These are phyloP conservation scores for Eristalinus sepulchralis DNA, from an alignment of 2,888 invertebrate species.

Conservation along the genomic window DNA sequence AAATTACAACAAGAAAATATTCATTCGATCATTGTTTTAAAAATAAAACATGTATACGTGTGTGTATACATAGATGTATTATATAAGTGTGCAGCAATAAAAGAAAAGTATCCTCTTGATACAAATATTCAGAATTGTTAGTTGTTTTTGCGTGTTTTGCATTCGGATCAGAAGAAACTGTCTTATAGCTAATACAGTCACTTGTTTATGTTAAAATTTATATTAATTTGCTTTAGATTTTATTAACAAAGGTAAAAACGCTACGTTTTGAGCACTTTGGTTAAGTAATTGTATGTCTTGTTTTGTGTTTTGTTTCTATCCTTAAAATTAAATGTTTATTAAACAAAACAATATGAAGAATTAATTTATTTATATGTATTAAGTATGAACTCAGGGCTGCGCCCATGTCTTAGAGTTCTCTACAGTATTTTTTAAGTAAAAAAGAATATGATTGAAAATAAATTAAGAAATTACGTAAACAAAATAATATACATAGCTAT, in stretches of 20 bases:
- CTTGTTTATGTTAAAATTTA: slow-evolving; percentile 25
- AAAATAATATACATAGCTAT: slow-evolving; percentile 59
- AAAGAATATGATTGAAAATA: slow-evolving; percentile 38
- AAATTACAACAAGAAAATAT: background rate
- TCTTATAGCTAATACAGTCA: slow-evolving; percentile 53
- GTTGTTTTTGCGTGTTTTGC: slow-evolving; percentile 20
- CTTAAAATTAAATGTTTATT: slow-evolving; percentile 35
- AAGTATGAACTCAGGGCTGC: slow-evolving; percentile 38
- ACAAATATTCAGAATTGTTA: slow-evolving; percentile 5
- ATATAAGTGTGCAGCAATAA: slow-evolving; percentile 53
- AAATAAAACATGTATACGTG: slow-evolving; percentile 16
- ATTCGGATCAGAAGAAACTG: slow-evolving; percentile 54
- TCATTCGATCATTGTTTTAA: slow-evolving; percentile 4
- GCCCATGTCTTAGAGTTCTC: slow-evolving; percentile 45
- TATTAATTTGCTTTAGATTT: slow-evolving; percentile 53
- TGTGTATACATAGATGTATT: background rate
- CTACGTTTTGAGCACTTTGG: slow-evolving; percentile 71
- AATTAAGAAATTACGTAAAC: slow-evolving; percentile 50
- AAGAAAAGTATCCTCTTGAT: slow-evolving; percentile 32
- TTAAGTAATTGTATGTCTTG: slow-evolving; percentile 61
- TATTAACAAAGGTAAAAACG: slow-evolving; percentile 69
- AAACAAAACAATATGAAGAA: slow-evolving; percentile 42
- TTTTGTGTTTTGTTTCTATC: slow-evolving; percentile 36
- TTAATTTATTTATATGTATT: slow-evolving; percentile 12
- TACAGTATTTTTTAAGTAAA: slow-evolving; percentile 28